Base-by-base conservation (phyloP, 2,888 invertebrate genomes). In the Tetragonula carbonaria region DNA sequence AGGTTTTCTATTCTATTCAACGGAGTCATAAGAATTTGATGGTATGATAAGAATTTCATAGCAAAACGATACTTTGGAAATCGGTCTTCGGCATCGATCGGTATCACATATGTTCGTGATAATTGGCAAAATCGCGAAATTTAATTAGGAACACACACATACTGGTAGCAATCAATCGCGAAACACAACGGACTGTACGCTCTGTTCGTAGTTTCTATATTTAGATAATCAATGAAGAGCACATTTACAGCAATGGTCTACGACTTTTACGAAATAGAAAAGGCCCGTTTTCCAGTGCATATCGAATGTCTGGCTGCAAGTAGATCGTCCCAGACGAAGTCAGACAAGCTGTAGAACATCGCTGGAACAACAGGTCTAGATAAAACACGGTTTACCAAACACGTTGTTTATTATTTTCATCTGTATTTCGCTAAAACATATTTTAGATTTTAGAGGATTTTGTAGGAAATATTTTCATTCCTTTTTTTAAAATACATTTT, bases 151-250 rank as follows among this genome's bases (percentile, higher is more conserved):
- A 38, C 59, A 65, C n/a, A 23, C 51, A 50, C 63, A 45, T 73
- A 82, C 63, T 65, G 81, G 62, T 45, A 45, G 28, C 66, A 77
- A 90, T 90, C 86, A 90, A 86, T 88, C 72, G 78, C 67, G 72
- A 81, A 82, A 80, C 71, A 66, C 77, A 71, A 45, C 55, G 50
- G 75, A 68, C 68, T 78, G 57, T 76, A 78, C 78, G 81, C 85
- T 80, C 73, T 85, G 84, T 82, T 82, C 84, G 85, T 86, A 80
- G 86, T 87, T 90, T 89, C 91, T 92, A 92, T 93, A 93, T 93
- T 93, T 93, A 93, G 91, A 92, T 93, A 93, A 93, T 93, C 93
- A 91, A 93, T 93, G 92, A 68, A 77, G 88, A 81, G 74, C 80
- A 89, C 86, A 86, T 89, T 89, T 88, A 78, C 89, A 83, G 88